Evolutionary conservation across 2,113 vertebrate genomes (phyloP).

Genomic region (human (Homo sapiens)): DNA sequence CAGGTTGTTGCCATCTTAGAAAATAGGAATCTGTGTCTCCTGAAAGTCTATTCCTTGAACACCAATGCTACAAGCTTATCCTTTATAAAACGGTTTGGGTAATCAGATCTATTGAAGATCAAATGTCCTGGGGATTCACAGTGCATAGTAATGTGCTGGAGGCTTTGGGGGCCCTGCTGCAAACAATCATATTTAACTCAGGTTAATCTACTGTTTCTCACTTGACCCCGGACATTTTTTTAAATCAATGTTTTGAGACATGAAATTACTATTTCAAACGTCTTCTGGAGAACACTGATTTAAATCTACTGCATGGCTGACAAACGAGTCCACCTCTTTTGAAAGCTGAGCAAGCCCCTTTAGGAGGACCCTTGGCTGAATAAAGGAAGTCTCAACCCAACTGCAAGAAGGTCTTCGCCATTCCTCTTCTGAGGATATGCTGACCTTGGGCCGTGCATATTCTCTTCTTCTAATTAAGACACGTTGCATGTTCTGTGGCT

Average conservation of each 20-base stretch:
- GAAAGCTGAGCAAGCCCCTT: background rate
- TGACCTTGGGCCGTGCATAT: background rate
- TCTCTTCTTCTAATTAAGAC: background rate
- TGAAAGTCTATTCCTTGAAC: background rate
- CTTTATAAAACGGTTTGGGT: background rate
- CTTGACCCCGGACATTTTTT: background rate
- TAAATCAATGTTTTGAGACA: background rate
- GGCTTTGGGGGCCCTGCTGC: background rate
- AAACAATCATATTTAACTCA: background rate
- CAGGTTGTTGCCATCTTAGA: background rate
- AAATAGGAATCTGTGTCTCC: background rate
- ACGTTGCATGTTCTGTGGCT: background rate
- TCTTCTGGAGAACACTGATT: background rate
- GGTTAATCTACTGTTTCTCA: background rate
- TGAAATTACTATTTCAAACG: background rate
- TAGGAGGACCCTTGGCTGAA: background rate
- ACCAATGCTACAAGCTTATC: background rate
- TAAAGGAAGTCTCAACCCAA: background rate
- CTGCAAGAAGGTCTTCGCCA: background rate
- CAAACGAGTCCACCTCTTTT: background rate
- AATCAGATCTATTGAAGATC: background rate
- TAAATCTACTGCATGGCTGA: background rate
- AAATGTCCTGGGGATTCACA: background rate
- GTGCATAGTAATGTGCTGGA: rapidly evolving
- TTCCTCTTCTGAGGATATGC: background rate